Conservation (phyloP, 2,113 vertebrate genomes). For the Theristicus caerulescens region DNA sequence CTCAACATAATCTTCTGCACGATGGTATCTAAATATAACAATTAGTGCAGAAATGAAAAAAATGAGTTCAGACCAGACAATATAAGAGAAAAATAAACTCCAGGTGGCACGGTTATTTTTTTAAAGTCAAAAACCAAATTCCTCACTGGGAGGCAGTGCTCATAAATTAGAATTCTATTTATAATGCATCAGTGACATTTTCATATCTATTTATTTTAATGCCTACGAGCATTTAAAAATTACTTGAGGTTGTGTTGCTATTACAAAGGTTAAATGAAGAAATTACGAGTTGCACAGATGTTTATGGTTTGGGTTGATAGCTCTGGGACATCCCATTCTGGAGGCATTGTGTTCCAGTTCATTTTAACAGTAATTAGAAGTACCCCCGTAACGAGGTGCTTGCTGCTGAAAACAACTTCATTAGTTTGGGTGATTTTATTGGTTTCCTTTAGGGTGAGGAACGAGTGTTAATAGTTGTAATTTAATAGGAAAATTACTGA, state of each 20-base stretch:
- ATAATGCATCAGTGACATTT: slow-evolving; percentile 21
- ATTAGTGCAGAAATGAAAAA: slow-evolving; percentile 25
- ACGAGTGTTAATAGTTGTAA: slow-evolving; percentile 74
- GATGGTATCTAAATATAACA: slow-evolving; percentile 40
- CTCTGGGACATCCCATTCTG: slow-evolving; percentile 73
- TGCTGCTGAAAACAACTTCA: slow-evolving; percentile 76
- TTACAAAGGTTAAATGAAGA: slow-evolving; percentile 69
- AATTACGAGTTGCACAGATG: slow-evolving; percentile 72
- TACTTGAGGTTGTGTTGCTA: slow-evolving; percentile 25
- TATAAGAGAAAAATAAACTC: slow-evolving; percentile 34
- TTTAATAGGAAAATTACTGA: slow-evolving; percentile 79
- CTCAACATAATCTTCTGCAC: slow-evolving; percentile 11
- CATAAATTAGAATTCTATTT: slow-evolving; percentile 37
- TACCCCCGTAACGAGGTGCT: slow-evolving; percentile 64
- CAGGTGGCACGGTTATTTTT: slow-evolving; percentile 18
- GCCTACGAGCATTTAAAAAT: slow-evolving; percentile 50
- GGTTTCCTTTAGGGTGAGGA: slow-evolving; percentile 77
- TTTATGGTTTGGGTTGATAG: slow-evolving; percentile 70
- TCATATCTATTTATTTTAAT: slow-evolving; percentile 51
- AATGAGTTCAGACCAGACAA: slow-evolving; percentile 11
- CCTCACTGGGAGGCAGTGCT: neutral
- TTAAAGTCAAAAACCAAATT: slow-evolving; percentile 12
- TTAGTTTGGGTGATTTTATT: slow-evolving; percentile 78
- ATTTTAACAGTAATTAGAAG: slow-evolving; percentile 79
- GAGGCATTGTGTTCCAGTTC: slow-evolving; percentile 70